These are phyloP conservation scores for Synergus umbraculus DNA, from an alignment of 2,888 invertebrate genomes.

Conservation along the genomic window DNA sequence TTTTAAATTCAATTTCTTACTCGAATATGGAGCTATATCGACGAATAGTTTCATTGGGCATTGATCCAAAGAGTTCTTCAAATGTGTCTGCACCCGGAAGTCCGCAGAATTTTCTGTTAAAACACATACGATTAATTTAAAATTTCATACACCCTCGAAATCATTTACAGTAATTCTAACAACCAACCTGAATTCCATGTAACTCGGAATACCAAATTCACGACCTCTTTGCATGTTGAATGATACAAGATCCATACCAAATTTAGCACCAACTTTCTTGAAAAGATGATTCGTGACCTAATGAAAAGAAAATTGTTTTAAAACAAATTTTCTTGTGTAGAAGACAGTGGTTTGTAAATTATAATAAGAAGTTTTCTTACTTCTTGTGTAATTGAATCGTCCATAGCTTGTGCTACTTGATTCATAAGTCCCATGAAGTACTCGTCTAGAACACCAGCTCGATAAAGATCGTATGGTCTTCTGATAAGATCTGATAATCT, in stretches of 20 bases:
- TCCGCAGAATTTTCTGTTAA: slow-evolving; percentile 89
- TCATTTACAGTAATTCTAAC: background rate
- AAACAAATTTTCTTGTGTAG: slow-evolving; percentile 23
- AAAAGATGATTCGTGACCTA: slow-evolving; percentile 95
- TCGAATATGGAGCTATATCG: slow-evolving; percentile 91
- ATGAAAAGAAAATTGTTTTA: slow-evolving; percentile 71
- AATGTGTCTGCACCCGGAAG: slow-evolving; percentile 87
- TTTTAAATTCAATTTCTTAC: slow-evolving; percentile 76
- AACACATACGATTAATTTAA: background rate
- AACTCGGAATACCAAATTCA: slow-evolving; percentile 94
- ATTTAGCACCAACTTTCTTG: slow-evolving; percentile 88
- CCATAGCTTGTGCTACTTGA: slow-evolving; percentile 96
- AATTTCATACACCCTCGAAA: background rate
- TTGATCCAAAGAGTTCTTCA: slow-evolving; percentile 90
- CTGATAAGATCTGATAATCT: slow-evolving; percentile 92
- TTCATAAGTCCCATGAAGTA: slow-evolving; percentile 96
- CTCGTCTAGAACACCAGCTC: slow-evolving; percentile 93
- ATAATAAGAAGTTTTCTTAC: slow-evolving; percentile 63
- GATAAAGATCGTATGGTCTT: slow-evolving; percentile 92
- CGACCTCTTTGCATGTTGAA: slow-evolving; percentile 96
- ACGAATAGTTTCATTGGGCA: slow-evolving; percentile 92
- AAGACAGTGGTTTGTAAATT: background rate
- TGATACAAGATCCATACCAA: slow-evolving; percentile 93
- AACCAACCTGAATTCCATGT: slow-evolving; percentile 88
- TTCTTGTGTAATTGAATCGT: slow-evolving; percentile 91